A percentile compares a stretch with the other conserved stretches of the same genome.
Evolutionary conservation across 1,140 invertebrate species (phyloP).

Genomic region (Carcinoscorpius rotundicauda): DNA sequence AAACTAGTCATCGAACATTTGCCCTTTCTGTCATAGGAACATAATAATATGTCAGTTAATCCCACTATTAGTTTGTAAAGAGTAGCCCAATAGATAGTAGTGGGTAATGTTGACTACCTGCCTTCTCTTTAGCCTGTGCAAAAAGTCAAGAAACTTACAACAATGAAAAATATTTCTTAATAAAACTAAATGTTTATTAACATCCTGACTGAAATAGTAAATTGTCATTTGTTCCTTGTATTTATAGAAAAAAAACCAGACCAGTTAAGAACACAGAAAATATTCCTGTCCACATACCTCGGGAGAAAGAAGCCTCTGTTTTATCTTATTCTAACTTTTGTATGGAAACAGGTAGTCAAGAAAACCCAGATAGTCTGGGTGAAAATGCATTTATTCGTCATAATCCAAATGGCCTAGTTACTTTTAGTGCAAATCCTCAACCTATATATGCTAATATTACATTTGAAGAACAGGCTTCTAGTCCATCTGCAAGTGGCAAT

Average conservation of each 20-base stretch:
- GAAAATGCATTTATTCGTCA: conserved; percentile 15
- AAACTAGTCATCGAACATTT: no score
- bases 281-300: conserved; percentile 43
- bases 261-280: conserved; percentile 79
- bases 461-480: neutral
- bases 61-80: no score
- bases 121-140: no score
- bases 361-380: neutral
- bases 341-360: conserved; percentile 12
- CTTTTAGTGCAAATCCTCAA: conserved; percentile 22
- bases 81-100: no score
- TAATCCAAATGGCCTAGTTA: conserved; percentile 24
- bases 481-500: no score
- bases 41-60: no score
- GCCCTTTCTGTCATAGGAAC: no score
- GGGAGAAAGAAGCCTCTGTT: conserved; percentile 16
- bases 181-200: no score
- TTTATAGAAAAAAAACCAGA: conserved; percentile 55
- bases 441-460: conserved; percentile 21
- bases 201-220: no score
- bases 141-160: no score
- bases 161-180: no score
- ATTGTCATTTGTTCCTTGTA: conserved; percentile 11
- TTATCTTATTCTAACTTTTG: conserved; percentile 21
- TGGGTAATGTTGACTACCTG: no score